These are phyloP conservation scores for Lipotes vexillifer DNA, from an alignment of 2,113 vertebrate genomes.

Conservation along the genomic window DNA sequence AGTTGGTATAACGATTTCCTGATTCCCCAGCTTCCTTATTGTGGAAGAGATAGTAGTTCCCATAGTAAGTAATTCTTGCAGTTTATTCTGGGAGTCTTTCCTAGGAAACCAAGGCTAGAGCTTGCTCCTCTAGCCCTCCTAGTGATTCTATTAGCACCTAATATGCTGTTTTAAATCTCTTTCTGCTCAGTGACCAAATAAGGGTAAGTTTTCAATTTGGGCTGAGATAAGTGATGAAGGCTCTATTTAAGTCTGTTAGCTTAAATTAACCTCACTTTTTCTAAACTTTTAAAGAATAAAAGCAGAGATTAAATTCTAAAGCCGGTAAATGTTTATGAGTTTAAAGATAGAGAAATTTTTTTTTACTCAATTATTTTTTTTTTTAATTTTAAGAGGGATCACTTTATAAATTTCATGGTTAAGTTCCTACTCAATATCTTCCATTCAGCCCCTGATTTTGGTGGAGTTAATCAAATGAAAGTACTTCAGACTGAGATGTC, in stretches of 20 bases:
- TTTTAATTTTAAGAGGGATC: not conserved
- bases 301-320: not conserved
- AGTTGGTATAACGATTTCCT: not conserved
- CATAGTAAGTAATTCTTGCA: not conserved
- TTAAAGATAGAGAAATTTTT: not conserved
- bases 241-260: not conserved
- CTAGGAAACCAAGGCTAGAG: not conserved
- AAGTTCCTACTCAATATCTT: not conserved
- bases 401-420: not conserved
- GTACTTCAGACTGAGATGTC: not conserved
- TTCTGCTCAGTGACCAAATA: not conserved
- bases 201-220: not conserved
- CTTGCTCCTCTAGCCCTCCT: not conserved
- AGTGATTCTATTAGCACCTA: not conserved
- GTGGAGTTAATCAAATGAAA: not conserved
- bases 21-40: not conserved
- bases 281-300: not conserved
- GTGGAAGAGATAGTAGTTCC: not conserved
- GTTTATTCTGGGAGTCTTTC: not conserved
- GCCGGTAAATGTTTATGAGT: not conserved
- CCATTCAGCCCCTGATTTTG: not conserved
- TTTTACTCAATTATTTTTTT: not conserved
- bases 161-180: not conserved
- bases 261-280: not conserved
- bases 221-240: not conserved